phyloP scores from a whole-genome alignment of 2,888 invertebrate species.

The Ypsolopha sequella region DNA sequence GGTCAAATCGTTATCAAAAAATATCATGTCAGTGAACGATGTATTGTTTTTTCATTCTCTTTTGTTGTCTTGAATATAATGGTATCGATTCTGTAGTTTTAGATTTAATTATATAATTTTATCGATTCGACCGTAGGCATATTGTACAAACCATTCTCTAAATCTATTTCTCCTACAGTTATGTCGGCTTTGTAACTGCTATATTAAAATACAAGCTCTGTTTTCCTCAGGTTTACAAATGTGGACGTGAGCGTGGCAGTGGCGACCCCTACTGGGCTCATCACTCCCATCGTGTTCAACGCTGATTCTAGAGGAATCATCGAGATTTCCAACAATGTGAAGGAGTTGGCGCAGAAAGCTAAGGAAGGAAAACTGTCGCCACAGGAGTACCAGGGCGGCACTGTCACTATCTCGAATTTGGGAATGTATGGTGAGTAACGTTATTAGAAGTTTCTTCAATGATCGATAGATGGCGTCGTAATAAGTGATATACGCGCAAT shows the following conservation, averaged over 20 bases:
- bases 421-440: conserved; percentile 85
- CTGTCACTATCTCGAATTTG: conserved; percentile 93
- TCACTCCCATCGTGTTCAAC: conserved; percentile 95
- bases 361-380: conserved; percentile 91
- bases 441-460: not conserved
- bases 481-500: not conserved
- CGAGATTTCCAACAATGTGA: conserved; percentile 85
- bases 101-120: no score
- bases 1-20: no score
- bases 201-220: no score
- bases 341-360: conserved; percentile 86
- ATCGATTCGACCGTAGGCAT: no score
- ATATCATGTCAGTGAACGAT: no score
- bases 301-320: conserved; percentile 92
- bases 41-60: no score
- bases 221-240: conserved; percentile 77
- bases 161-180: no score
- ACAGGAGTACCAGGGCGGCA: conserved; percentile 96
- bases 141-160: no score
- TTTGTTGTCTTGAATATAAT: no score
- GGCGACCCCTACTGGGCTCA: conserved; percentile 93
- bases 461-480: not conserved
- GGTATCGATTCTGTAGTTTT: no score
- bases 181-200: no score
- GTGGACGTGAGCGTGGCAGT: conserved; percentile 99